phyloP scores from a whole-genome alignment of 2,113 vertebrate species.

The mouse (Mus musculus) region DNA sequence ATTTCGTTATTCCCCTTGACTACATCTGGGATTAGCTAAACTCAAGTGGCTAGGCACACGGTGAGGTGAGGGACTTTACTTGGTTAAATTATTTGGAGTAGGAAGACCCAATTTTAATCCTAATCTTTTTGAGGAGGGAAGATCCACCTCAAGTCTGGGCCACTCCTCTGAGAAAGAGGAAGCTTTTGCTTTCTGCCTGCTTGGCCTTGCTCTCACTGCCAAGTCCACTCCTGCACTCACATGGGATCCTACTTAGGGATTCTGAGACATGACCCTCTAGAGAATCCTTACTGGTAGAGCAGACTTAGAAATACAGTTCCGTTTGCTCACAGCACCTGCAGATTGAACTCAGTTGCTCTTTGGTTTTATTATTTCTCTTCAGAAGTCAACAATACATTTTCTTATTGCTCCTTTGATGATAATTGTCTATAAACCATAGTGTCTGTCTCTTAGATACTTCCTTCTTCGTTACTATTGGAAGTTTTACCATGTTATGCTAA shows the following conservation, averaged over 20 bases:
- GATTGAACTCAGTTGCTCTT: not conserved
- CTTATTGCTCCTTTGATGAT: not conserved
- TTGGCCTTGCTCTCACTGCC: no score
- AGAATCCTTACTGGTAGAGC: no score
- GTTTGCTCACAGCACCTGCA: not conserved
- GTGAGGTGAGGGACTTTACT: not conserved
- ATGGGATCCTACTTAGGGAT: not conserved
- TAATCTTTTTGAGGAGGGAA: not conserved
- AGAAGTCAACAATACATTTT: constrained; percentile 42
- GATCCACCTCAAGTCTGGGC: not conserved
- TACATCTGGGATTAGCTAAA: not conserved
- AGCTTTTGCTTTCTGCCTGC: not conserved
- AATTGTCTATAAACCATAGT: not conserved
- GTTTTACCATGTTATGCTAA: not conserved
- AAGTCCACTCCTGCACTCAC: not conserved
- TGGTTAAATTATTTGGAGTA: not conserved
- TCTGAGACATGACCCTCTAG: not conserved
- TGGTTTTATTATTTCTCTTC: constrained; percentile 18
- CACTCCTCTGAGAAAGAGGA: no score
- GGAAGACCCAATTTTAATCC: not conserved
- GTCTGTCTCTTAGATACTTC: constrained; percentile 7
- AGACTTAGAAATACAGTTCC: not conserved
- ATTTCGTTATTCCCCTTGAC: not conserved
- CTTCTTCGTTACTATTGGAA: not conserved
- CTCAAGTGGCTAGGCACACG: not conserved